Base-by-base conservation (phyloP, 2,113 vertebrate genomes). In the Probosciger aterrimus region DNA sequence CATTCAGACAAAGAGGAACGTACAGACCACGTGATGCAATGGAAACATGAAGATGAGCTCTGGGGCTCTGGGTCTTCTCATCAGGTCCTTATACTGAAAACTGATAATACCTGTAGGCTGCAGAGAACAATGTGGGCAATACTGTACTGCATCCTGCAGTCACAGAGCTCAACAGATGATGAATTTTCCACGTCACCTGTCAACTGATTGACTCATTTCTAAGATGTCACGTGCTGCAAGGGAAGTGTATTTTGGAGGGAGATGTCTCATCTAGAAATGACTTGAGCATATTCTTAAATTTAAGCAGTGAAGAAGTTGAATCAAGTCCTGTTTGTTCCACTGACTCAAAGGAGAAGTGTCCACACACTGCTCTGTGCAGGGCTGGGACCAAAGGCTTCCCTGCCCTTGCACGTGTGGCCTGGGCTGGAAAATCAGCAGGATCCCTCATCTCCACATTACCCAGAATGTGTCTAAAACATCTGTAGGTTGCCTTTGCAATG, bases 401-500 rank as follows among this genome's bases (percentile, higher is more conserved):
- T 52, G 85, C 27, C 9, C 68, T 28, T 28, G 47, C 59, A 33
- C 30, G 0, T 3, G 1, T 2, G 41, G 64, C 76, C 7, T 12
- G 57, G 59, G 71, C 30, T 47, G 39, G 27, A 47, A 18, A 10
- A 47, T 9, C 52, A 14, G 33, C 1, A 10, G 63, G 14, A 59
- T 30, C 4, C 5, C 47, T 71, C 47, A 2, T 2, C 33, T 33
- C 74, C 53, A 33, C 18, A 12, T 44, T 28, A 49, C 63, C 49
- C 53, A n/a, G 16, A 6, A 2, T 0, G 7, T 9, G 18, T 12
- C 2, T 17, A 18, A 57, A 57, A 68, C 0, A 0, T 8, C 2
- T 23, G 33, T 4, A 65, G 43, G 53, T 64, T 64, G 69, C 62
- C 67, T 52, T 24, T 43, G 46, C 19, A 80, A 15, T 33, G 33